These are phyloP conservation scores for Calliscelio sp. DNA, from an alignment of 2,888 invertebrate species.

Conservation along the genomic window DNA sequence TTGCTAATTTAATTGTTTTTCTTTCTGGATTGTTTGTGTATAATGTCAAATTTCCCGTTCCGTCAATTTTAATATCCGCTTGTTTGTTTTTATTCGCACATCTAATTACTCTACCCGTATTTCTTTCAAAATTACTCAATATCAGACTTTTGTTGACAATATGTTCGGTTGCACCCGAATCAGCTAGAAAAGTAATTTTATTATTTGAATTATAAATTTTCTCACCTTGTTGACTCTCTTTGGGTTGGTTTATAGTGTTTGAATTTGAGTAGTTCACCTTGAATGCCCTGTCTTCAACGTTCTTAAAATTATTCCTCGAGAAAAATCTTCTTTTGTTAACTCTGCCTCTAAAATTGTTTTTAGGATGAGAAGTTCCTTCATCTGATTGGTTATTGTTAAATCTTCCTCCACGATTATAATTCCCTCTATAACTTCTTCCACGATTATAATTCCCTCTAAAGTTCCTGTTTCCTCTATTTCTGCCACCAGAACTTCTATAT, in stretches of 20 bases:
- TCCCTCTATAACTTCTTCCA: too few relatives aligned
- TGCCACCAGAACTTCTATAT: too few relatives aligned
- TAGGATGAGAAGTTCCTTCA: too few relatives aligned
- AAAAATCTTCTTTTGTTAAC: too few relatives aligned
- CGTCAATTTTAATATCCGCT: not conserved
- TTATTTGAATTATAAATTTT: not conserved
- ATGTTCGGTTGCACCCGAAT: not conserved
- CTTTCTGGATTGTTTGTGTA: not conserved
- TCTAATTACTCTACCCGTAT: not conserved
- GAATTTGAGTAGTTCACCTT: not conserved
- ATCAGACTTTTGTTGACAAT: not conserved
- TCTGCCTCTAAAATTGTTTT: too few relatives aligned
- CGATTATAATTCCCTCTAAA: too few relatives aligned
- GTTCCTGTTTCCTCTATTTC: too few relatives aligned
- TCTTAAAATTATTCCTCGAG: too few relatives aligned
- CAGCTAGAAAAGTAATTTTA: not conserved
- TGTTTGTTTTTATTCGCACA: not conserved
- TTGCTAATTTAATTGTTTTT: not conserved
- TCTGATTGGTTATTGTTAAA: too few relatives aligned
- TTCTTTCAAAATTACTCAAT: not conserved
- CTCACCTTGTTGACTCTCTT: not conserved
- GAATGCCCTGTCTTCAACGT: too few relatives aligned
- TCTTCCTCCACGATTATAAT: too few relatives aligned
- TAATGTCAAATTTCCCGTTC: not conserved
- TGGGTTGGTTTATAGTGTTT: not conserved